phyloP scores from a whole-genome alignment of 1,140 invertebrate genomes.

The Hylaeus volcanicus region DNA sequence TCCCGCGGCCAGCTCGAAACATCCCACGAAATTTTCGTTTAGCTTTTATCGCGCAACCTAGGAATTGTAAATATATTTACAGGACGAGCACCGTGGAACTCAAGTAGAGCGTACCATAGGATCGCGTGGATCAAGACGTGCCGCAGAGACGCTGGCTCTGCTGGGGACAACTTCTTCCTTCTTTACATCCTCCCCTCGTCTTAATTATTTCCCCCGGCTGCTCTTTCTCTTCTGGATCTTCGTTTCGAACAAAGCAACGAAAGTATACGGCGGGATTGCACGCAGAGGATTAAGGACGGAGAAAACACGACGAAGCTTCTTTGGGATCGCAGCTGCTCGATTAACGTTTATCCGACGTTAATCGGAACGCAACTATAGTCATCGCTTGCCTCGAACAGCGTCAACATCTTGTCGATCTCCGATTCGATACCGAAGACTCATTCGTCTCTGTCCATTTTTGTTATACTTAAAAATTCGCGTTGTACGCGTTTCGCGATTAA shows the following conservation, averaged over 20 bases:
- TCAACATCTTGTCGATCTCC: too few species aligned
- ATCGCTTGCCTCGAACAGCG: not conserved
- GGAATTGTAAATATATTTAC: not conserved
- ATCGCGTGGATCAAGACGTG: constrained; percentile 69
- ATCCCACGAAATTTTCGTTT: too few species aligned
- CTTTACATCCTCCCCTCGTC: constrained; percentile 37
- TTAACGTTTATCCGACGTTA: not conserved
- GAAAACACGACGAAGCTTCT: not conserved
- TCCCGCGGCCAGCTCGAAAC: not conserved
- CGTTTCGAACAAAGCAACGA: constrained; percentile 8
- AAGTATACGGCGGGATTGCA: not conserved
- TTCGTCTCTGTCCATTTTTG: too few species aligned
- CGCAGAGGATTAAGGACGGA: not conserved
- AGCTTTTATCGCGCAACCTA: too few species aligned
- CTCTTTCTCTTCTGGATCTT: not conserved
- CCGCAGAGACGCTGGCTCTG: constrained; percentile 73
- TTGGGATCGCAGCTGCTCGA: not conserved
- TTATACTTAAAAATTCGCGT: too few species aligned
- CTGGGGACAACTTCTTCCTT: constrained; percentile 76
- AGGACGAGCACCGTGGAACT: constrained; percentile 56
- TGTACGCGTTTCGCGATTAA: too few species aligned
- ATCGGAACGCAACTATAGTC: not conserved
- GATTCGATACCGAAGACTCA: too few species aligned
- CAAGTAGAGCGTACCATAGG: constrained; percentile 63
- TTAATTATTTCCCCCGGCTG: constrained; percentile 40